Conservation (phyloP, 23 tunicate genomes). For the Styela clava region DNA sequence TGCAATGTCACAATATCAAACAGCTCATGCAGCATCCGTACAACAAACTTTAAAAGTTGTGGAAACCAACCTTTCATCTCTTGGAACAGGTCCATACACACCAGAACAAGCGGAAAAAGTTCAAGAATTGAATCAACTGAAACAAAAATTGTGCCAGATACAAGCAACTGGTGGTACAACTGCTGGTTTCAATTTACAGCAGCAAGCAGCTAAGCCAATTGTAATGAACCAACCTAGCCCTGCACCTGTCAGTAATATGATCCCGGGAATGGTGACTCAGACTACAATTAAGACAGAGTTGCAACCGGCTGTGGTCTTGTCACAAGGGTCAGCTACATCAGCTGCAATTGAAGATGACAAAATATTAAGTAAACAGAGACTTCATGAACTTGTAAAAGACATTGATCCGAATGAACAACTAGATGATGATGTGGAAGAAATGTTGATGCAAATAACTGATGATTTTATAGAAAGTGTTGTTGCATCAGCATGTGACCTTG, state of each 20-base stretch:
- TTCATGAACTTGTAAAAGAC: constrained; percentile 80
- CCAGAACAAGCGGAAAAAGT: constrained; percentile 57
- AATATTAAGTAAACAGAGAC: constrained; percentile 61
- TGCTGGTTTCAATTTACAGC: background rate
- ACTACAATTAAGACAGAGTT: constrained; percentile 20
- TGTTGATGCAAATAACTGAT: constrained; percentile 85
- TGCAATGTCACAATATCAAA: constrained; percentile 1
- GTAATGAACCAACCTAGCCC: background rate
- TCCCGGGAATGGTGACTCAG: background rate
- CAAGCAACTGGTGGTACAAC: constrained; percentile 10
- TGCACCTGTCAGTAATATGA: background rate
- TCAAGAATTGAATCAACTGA: constrained; percentile 33
- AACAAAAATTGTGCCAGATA: constrained; percentile 56
- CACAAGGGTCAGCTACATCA: background rate
- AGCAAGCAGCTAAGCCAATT: background rate
- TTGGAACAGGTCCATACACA: constrained; percentile 32
- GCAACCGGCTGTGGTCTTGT: constrained; percentile 10
- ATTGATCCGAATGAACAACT: constrained; percentile 87
- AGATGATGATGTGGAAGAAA: constrained; percentile 92
- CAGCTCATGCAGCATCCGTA: constrained; percentile 60
- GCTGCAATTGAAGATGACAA: constrained; percentile 23
- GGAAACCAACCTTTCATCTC: constrained; percentile 38
- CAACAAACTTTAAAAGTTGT: constrained; percentile 73
- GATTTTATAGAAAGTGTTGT: constrained; percentile 92
- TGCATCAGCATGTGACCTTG: constrained; percentile 74